A percentile compares a stretch with the other conserved stretches of the same genome.
Evolutionary conservation across 2,888 invertebrate genomes (phyloP).

Genomic region (Ectemnius lituratus): DNA sequence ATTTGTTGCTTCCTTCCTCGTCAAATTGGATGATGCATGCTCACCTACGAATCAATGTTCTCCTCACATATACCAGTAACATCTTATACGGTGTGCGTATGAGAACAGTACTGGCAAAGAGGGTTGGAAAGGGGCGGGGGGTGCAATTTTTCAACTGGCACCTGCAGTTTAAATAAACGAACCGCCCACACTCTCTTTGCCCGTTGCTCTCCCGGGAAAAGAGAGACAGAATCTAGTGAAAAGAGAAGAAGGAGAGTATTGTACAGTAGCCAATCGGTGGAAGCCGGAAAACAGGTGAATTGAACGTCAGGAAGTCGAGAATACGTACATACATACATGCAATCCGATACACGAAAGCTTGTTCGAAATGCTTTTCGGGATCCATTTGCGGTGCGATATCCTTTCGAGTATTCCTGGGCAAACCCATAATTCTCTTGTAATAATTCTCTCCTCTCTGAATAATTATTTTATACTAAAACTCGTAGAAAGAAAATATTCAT

Average conservation of each 20-base stretch:
- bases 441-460: too few relatives aligned
- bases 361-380: constrained; percentile 3
- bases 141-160: constrained; percentile 66
- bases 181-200: constrained; percentile 57
- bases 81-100: neutral
- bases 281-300: constrained; percentile 65
- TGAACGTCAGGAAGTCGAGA: constrained; percentile 47
- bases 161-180: constrained; percentile 71
- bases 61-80: constrained; percentile 16
- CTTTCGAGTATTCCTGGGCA: neutral
- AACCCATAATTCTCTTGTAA: neutral
- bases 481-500: neutral
- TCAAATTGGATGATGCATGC: constrained; percentile 66
- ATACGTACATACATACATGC: constrained; percentile 20
- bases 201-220: constrained; percentile 19
- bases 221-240: constrained; percentile 41
- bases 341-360: constrained; percentile 26
- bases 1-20: constrained; percentile 68
- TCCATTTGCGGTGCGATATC: constrained; percentile 16
- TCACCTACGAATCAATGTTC: constrained; percentile 20
- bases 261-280: constrained; percentile 68
- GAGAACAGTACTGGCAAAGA: constrained; percentile 12
- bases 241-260: constrained; percentile 62
- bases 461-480: neutral
- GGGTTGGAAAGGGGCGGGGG: constrained; percentile 36